phyloP scores from a whole-genome alignment of 1,140 invertebrate species.

The Carposina sasakii region DNA sequence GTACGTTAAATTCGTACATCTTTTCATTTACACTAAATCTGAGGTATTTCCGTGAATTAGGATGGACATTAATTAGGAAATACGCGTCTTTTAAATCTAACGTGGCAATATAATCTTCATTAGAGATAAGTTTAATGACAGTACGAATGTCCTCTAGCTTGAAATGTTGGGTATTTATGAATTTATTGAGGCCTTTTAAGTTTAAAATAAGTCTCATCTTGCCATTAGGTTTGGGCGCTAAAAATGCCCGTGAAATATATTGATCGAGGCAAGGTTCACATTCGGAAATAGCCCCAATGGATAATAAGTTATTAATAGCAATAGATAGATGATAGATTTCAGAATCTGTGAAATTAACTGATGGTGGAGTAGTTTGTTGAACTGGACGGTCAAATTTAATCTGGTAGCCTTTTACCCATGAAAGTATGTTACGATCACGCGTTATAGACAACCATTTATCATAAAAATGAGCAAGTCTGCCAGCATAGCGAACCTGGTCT shows the following conservation, averaged over 20 bases:
- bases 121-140: constrained; percentile 1
- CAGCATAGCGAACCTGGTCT: background rate
- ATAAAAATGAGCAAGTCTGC: background rate
- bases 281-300: background rate
- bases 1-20: constrained; percentile 8
- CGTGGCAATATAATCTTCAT: background rate
- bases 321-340: background rate
- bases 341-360: background rate
- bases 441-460: background rate
- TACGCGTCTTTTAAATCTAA: constrained; percentile 9
- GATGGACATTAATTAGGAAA: constrained; percentile 3
- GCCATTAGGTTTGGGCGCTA: constrained; percentile 8
- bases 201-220: constrained; percentile 7
- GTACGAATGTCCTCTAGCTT: constrained; percentile 9
- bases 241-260: constrained; percentile 7
- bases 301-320: constrained; percentile 1
- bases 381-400: too few relatives aligned
- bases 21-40: constrained; percentile 1
- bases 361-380: too few relatives aligned
- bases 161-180: constrained; percentile 4
- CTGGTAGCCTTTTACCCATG: too few relatives aligned
- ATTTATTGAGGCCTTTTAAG: constrained; percentile 6
- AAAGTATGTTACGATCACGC: background rate
- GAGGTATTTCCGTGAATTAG: constrained; percentile 4
- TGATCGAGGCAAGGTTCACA: background rate